Conservation (phyloP, 2,797 vertebrate genomes). For the Pangasius mekongensis region DNA sequence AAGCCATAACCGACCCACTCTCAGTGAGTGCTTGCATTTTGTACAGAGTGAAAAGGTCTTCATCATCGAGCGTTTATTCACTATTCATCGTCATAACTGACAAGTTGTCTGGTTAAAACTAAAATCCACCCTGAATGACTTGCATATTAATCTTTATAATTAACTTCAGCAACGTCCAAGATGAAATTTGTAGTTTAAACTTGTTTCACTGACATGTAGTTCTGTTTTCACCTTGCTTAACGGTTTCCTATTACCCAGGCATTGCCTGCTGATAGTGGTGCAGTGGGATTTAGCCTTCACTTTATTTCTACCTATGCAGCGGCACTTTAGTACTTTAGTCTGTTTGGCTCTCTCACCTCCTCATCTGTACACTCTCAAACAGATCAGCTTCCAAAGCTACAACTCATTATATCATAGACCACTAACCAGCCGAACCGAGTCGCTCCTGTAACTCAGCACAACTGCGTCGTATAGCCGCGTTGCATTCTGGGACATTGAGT, state of each 20-base stretch:
- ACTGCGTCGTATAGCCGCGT: neutral
- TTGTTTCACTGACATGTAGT: neutral
- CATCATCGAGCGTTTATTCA: neutral
- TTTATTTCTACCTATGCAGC: neutral
- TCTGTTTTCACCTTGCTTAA: neutral
- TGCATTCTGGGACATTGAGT: neutral
- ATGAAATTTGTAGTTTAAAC: neutral
- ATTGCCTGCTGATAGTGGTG: neutral
- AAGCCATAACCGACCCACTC: conserved; percentile 11
- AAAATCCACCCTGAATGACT: too few relatives aligned
- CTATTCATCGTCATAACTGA: neutral
- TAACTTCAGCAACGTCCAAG: neutral
- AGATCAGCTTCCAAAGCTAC: neutral
- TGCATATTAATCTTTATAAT: neutral
- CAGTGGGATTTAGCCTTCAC: neutral
- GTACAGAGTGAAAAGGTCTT: neutral
- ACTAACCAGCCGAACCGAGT: neutral
- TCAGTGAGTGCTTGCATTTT: neutral
- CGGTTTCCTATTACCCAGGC: neutral
- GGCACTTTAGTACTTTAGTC: neutral
- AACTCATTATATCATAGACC: neutral
- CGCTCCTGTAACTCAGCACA: neutral
- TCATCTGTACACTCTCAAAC: neutral
- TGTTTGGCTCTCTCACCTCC: neutral
- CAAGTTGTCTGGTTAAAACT: neutral